Base-by-base conservation (phyloP, 2,888 invertebrate genomes). In the Cactoblastis cactorum region DNA sequence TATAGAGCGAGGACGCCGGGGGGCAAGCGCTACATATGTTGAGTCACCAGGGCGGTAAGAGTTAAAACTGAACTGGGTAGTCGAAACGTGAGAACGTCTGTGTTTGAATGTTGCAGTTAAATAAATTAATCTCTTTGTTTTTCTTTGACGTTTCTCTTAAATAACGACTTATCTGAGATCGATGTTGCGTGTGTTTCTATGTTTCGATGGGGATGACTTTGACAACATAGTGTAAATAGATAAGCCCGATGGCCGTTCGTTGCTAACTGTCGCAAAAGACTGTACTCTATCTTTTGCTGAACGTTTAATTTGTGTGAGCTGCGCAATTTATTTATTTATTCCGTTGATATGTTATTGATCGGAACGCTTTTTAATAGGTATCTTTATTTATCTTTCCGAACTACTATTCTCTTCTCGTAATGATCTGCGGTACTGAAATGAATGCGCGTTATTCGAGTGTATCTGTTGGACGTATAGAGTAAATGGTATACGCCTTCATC, bases 41-140 rank as follows among this genome's bases (percentile, higher is more conserved):
- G 92, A 93, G 94, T 90, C 94, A 95, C 90, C 97, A 97, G 95
- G 96, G 97, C 95, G 96, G 97, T 97, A 96, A 96, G 95, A 92
- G 84, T 83, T 82, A 77, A 66, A 75, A 81, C 79, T 83, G 82
- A 69, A 83, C 81, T 87, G 88, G 88, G 83, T 88, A 88, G 88
- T 83, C 86, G 75, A 84, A 80, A 75, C 85, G 83, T 87, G 86
- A 85, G 87, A 88, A 87, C 89, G 88, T 88, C 87, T 88, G 87
- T 89, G 89, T 88, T 79, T 88, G 89, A 88, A 89, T 85, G 89
- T 86, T 28, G 88, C 87, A 86, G 77, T 87, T 78, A 80, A 79
- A 76, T 77, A 57, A 52, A 72, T 79, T 85, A 82, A 85, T 82
- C 82, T 86, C 77, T 86, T 82, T 88, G 83, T 87, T 85, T 88